These are phyloP conservation scores for Larimichthys crocea DNA, from an alignment of 2,113 vertebrate species.

Conservation along the genomic window DNA sequence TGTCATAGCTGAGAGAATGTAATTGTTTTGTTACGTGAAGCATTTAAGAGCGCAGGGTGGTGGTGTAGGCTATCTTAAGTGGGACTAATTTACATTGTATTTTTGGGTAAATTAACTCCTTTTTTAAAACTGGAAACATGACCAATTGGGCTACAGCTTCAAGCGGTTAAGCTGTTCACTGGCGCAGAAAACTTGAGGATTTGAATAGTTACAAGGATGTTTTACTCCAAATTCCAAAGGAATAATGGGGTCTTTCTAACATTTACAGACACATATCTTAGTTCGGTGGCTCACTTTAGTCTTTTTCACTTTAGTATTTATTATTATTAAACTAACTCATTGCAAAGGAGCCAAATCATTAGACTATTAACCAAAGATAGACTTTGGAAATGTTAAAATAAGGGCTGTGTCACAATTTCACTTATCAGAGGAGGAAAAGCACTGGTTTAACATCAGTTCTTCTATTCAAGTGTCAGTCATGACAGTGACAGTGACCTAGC, in stretches of 20 bases:
- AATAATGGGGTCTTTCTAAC: neutral
- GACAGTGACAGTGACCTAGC: too few relatives aligned
- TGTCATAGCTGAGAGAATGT: slow-evolving; percentile 6
- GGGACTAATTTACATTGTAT: slow-evolving; percentile 13
- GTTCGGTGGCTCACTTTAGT: neutral
- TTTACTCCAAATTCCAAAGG: neutral
- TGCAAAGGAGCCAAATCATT: neutral
- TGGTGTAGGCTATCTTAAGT: slow-evolving; percentile 15
- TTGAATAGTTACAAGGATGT: neutral
- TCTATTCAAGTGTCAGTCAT: neutral
- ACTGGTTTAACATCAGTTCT: neutral
- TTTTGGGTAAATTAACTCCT: slow-evolving; percentile 6
- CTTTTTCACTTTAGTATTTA: neutral
- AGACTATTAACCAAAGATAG: neutral
- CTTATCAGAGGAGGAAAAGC: neutral
- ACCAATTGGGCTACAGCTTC: neutral
- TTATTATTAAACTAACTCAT: neutral
- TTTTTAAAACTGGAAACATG: neutral
- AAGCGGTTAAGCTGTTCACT: neutral
- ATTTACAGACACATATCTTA: neutral
- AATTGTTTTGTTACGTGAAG: slow-evolving; percentile 19
- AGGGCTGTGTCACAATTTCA: neutral
- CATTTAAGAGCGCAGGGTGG: neutral
- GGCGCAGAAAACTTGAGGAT: neutral
- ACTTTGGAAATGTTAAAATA: neutral